phyloP scores from a whole-genome alignment of 2,797 vertebrate genomes.

The Megaceryle alcyon region DNA sequence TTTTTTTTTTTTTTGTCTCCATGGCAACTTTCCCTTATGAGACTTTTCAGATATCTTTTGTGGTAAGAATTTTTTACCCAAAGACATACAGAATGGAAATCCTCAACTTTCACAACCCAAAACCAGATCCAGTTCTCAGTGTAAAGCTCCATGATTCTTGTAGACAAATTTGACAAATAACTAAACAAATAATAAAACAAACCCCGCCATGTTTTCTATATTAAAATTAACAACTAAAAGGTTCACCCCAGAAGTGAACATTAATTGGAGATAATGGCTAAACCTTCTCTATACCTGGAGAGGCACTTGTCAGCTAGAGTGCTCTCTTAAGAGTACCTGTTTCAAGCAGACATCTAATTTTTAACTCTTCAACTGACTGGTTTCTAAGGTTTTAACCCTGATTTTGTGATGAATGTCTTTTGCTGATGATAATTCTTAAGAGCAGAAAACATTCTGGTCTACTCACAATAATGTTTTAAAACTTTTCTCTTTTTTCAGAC shows the following conservation, averaged over 20 bases:
- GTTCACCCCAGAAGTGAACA: not conserved
- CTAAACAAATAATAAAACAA: not conserved
- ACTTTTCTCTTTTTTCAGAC: not conserved
- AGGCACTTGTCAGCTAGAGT: not conserved
- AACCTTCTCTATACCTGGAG: not conserved
- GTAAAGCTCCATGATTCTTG: not conserved
- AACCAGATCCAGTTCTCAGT: not conserved
- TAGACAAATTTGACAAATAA: not conserved
- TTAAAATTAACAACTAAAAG: not conserved
- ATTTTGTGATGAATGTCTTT: constrained; percentile 23
- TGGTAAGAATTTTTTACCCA: not conserved
- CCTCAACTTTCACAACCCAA: not conserved
- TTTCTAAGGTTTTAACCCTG: constrained; percentile 30
- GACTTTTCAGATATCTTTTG: constrained; percentile 12
- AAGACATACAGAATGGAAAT: not conserved
- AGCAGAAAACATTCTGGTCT: not conserved
- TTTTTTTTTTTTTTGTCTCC: constrained; percentile 1
- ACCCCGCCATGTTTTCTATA: not conserved
- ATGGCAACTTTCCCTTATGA: constrained; percentile 20
- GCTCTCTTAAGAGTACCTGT: not conserved
- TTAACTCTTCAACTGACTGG: not conserved
- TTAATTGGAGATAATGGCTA: not conserved
- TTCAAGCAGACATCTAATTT: not conserved
- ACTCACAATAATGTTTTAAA: not conserved
- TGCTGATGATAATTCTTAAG: constrained; percentile 6